Conservation (phyloP, 2,797 vertebrate genomes). For the Pipistrellus pipistrellus region DNA sequence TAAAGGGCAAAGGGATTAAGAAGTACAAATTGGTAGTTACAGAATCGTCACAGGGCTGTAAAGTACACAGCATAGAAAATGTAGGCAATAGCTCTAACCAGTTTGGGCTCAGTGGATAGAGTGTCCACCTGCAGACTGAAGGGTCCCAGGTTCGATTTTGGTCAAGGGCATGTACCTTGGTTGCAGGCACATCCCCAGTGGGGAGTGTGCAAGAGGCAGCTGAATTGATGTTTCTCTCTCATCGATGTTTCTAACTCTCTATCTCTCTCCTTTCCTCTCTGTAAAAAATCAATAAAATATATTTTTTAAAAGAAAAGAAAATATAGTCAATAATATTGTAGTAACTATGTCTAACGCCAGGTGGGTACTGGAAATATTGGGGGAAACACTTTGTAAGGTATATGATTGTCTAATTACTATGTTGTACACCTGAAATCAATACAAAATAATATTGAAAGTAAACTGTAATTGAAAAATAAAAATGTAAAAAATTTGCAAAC, state of each 20-base stretch:
- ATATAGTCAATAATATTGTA: not conserved
- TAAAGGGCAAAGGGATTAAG: not conserved
- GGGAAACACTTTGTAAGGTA: not conserved
- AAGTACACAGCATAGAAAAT: not conserved
- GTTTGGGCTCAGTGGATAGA: too few relatives aligned
- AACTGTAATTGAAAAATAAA: not conserved
- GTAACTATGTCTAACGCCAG: not conserved
- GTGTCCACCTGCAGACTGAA: too few relatives aligned
- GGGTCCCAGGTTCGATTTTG: too few relatives aligned
- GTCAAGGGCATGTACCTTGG: too few relatives aligned
- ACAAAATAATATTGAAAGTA: not conserved
- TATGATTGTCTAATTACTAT: not conserved
- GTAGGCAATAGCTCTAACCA: not conserved
- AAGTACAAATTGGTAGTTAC: not conserved
- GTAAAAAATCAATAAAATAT: too few relatives aligned
- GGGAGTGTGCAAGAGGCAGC: too few relatives aligned
- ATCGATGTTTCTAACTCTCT: too few relatives aligned
- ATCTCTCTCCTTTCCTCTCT: too few relatives aligned
- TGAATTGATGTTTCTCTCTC: too few relatives aligned
- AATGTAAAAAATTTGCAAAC: not conserved
- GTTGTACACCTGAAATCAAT: not conserved
- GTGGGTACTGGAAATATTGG: not conserved
- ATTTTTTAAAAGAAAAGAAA: too few relatives aligned
- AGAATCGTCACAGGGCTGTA: not conserved
- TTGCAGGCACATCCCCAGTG: too few relatives aligned